These are phyloP conservation scores for Merops nubicus DNA, from an alignment of 2,113 vertebrate species.

Conservation along the genomic window DNA sequence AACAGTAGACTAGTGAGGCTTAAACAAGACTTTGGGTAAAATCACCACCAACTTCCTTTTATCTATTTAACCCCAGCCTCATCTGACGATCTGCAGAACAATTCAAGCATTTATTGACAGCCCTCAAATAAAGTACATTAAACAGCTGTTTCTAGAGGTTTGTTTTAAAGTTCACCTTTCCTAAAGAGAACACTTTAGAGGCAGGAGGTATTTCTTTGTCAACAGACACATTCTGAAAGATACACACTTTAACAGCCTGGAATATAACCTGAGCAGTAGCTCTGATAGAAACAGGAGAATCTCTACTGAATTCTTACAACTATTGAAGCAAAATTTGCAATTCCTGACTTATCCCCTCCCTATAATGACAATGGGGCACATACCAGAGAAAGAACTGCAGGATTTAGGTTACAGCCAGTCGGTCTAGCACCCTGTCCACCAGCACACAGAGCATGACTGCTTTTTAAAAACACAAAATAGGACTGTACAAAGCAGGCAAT, in stretches of 20 bases:
- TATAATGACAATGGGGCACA: background rate
- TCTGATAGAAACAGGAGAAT: background rate
- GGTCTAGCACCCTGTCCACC: background rate
- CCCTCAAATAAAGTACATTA: background rate
- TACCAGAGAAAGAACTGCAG: background rate
- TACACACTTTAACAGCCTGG: background rate
- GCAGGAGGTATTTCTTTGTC: background rate
- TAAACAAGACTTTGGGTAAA: constrained; percentile 29
- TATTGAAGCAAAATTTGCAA: background rate
- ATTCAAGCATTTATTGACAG: background rate
- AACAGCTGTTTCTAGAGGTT: background rate
- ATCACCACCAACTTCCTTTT: constrained; percentile 46
- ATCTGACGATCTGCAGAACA: background rate
- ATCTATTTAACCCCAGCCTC: constrained; percentile 54
- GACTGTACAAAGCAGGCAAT: background rate
- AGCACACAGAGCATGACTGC: background rate
- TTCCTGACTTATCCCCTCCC: background rate
- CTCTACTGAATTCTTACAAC: background rate
- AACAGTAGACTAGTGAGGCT: constrained; percentile 21
- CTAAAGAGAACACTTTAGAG: background rate
- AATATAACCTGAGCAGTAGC: background rate
- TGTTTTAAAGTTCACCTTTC: constrained; percentile 28
- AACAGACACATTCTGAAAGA: background rate
- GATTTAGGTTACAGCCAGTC: background rate
- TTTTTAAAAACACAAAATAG: background rate